Conservation (phyloP, 92 coral and sea anemone genomes). For the Parazoanthus atlanticus region DNA sequence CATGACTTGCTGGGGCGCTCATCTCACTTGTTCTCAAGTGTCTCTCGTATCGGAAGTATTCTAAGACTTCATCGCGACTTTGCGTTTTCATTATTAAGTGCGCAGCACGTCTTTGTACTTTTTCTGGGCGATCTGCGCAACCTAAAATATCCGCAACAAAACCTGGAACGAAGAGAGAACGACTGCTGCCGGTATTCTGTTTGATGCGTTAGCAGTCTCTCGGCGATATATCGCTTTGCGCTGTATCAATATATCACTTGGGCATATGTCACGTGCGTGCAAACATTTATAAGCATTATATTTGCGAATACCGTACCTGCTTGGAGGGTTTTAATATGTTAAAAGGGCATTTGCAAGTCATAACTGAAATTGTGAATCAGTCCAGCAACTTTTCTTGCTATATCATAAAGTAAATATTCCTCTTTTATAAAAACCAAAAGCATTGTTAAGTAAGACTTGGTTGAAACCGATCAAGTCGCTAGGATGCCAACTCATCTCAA, state of each 20-base stretch:
- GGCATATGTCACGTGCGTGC: background rate
- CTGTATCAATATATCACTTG: no score
- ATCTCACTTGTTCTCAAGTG: background rate
- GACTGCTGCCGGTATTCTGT: background rate
- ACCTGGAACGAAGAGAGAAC: background rate
- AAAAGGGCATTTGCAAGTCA: no score
- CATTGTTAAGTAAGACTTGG: no score
- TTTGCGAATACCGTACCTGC: no score
- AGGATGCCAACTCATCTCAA: no score
- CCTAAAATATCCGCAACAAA: background rate
- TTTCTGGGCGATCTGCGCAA: background rate
- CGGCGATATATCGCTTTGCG: no score
- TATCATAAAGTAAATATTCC: no score
- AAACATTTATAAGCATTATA: background rate
- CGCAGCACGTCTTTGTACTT: background rate
- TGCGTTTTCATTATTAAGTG: background rate
- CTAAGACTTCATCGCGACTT: background rate
- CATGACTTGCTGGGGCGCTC: background rate
- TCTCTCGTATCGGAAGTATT: background rate
- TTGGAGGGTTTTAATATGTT: no score
- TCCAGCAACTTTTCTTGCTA: no score
- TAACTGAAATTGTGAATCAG: no score
- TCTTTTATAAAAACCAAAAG: no score
- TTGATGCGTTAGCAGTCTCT: background rate
- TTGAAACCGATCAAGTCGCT: no score